phyloP scores from a whole-genome alignment of 23 tunicate species.

The Styela plicata region DNA sequence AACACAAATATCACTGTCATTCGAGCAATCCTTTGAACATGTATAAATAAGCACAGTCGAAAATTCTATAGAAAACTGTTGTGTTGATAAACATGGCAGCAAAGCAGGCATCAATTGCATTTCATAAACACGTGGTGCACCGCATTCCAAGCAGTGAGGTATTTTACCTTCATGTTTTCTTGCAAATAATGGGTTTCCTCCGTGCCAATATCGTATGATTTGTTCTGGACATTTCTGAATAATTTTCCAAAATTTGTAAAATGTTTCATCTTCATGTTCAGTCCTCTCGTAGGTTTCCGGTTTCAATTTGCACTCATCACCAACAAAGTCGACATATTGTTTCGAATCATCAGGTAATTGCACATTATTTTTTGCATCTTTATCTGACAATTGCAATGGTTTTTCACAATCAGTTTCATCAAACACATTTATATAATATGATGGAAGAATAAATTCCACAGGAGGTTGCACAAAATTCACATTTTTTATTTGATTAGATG shows the following conservation, averaged over 20 bases:
- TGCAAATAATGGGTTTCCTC: background rate
- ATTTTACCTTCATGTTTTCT: background rate
- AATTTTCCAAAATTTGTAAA: slow-evolving; percentile 40
- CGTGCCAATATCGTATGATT: slow-evolving; percentile 18
- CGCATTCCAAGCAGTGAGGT: slow-evolving; percentile 23
- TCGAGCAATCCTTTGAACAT: slow-evolving; percentile 35
- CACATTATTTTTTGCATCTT: background rate
- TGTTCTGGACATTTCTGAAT: slow-evolving; percentile 18
- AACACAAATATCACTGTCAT: background rate
- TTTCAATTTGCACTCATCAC: background rate
- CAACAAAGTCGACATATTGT: background rate
- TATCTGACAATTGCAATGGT: background rate
- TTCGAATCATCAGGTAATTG: too few relatives aligned
- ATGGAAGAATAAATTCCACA: background rate
- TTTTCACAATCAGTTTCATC: slow-evolving; percentile 28
- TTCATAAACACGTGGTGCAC: slow-evolving; percentile 25
- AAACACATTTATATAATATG: slow-evolving; percentile 41
- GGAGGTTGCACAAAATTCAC: background rate
- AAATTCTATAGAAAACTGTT: slow-evolving; percentile 14
- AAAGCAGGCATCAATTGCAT: slow-evolving; percentile 43
- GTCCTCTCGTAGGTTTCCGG: slow-evolving; percentile 27
- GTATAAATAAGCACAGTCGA: slow-evolving; percentile 35
- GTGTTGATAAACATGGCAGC: slow-evolving; percentile 14
- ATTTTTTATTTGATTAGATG: background rate
- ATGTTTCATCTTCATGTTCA: slow-evolving; percentile 12